Evolutionary conservation across 1,140 invertebrate genomes (phyloP), one percentile per base, ranked within the genome.

Genomic region (Varroa destructor): DNA sequence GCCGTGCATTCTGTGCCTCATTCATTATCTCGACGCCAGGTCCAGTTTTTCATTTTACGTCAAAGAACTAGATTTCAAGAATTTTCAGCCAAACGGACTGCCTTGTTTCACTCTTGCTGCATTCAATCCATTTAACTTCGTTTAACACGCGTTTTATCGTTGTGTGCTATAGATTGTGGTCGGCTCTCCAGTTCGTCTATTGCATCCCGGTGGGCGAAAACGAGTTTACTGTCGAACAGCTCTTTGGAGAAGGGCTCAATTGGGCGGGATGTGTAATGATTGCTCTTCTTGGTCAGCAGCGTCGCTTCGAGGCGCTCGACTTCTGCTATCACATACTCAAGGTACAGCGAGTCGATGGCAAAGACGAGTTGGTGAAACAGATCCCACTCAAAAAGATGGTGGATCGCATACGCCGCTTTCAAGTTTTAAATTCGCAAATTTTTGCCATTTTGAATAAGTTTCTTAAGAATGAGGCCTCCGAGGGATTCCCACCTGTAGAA

Each of bases 261-360:
- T 99, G 96, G 96, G 95, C 95, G 43, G 96, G 94, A 0, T 97
- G 94, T 81, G 88, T 92, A n/a, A 92, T 99, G 84, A 93, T 99
- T 72, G 88, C 93, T n/a, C 82, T 99, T 36, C 82, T 99, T 56
- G 91, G 91, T 0, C 96, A 99, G 79, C 93, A 99, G 82, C 82
- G 92, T 73, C 82, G 95, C 71, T 99, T 99, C 82, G 96, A 99
- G 79, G 93, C 94, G 10, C 84, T 99, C 43, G 97, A 99, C 81
- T 98, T 99, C 82, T 96, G 93, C 81, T 99, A 99, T 82, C 96
- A 99, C 79, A 92, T 99, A 77, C 84, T 98, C 42, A 82, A 92
- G 75, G 93, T 99, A 0, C 95, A 99, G 81, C 83, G 93, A 72
- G 92, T 97, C 0, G 95, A 99, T 81, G 90, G 91, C 74, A 97